phyloP scores from a whole-genome alignment of 2,888 invertebrate species.

The Galerucella calmariensis region DNA sequence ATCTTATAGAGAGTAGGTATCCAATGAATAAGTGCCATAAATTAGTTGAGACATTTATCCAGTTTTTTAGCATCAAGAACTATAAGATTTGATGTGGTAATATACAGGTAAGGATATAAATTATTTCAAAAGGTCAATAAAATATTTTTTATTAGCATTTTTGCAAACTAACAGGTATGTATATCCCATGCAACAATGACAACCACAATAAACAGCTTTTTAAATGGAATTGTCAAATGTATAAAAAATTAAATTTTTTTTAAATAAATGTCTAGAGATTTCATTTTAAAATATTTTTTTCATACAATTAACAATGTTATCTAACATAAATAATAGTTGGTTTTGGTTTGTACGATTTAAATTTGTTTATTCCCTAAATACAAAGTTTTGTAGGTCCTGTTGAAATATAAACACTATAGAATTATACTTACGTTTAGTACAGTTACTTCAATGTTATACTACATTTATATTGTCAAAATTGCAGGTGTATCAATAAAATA shows the following conservation, averaged over 20 bases:
- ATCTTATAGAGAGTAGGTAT: too few relatives aligned
- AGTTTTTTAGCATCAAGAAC: too few relatives aligned
- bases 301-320: constrained; percentile 48
- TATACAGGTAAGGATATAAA: not conserved
- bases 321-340: constrained; percentile 45
- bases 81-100: too few relatives aligned
- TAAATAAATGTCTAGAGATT: constrained; percentile 43
- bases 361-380: not conserved
- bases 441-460: too few relatives aligned
- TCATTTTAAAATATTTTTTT: constrained; percentile 41
- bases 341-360: constrained; percentile 5
- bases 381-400: not conserved
- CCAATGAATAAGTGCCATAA: too few relatives aligned
- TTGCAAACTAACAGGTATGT: constrained; percentile 49
- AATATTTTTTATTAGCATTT: constrained; percentile 51
- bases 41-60: too few relatives aligned
- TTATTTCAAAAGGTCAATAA: constrained; percentile 37
- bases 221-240: constrained; percentile 40
- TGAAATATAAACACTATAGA: too few relatives aligned
- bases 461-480: too few relatives aligned
- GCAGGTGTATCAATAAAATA: too few relatives aligned
- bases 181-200: constrained; percentile 45
- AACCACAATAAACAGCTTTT: constrained; percentile 40
- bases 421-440: too few relatives aligned
- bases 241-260: constrained; percentile 41